Conservation (phyloP, 2,797 vertebrate genomes). For the Gobio occitaniae region DNA sequence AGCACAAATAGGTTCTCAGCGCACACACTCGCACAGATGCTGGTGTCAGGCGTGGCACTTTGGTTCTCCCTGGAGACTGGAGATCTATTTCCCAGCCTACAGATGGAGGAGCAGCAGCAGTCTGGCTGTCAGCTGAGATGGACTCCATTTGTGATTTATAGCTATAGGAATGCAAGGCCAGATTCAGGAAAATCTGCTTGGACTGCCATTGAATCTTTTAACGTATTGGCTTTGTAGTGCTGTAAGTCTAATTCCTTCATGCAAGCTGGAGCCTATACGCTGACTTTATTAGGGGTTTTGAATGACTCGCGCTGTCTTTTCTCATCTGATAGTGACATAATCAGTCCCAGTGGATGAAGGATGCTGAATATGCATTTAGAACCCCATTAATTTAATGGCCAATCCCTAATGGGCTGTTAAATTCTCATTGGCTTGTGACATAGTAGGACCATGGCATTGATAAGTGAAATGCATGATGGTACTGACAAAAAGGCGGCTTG, state of each 20-base stretch:
- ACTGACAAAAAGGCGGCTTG: background rate
- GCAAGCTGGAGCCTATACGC: background rate
- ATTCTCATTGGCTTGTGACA: slow-evolving; percentile 3
- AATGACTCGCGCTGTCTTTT: background rate
- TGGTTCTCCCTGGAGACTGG: slow-evolving; percentile 63
- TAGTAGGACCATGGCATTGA: background rate
- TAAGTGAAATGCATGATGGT: background rate
- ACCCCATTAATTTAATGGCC: slow-evolving; percentile 3
- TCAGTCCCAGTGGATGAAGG: slow-evolving; percentile 4
- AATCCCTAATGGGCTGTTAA: slow-evolving; percentile 16
- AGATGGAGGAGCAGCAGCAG: slow-evolving; percentile 66
- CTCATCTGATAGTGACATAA: slow-evolving; percentile 15
- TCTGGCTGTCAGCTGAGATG: slow-evolving; percentile 49
- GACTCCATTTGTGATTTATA: slow-evolving; percentile 52
- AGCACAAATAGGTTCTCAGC: slow-evolving; percentile 74
- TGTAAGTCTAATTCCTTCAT: background rate
- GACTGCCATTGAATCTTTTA: slow-evolving; percentile 14
- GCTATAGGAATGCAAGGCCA: slow-evolving; percentile 18
- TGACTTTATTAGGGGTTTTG: slow-evolving; percentile 5
- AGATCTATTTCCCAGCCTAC: slow-evolving; percentile 72
- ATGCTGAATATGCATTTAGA: slow-evolving; percentile 22
- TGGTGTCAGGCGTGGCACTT: slow-evolving; percentile 44
- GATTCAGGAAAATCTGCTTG: slow-evolving; percentile 20
- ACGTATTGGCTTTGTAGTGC: slow-evolving; percentile 8
- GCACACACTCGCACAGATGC: slow-evolving; percentile 65